Evolutionary conservation across 2,888 invertebrate species (phyloP).

Genomic region (Folsomia candida): DNA sequence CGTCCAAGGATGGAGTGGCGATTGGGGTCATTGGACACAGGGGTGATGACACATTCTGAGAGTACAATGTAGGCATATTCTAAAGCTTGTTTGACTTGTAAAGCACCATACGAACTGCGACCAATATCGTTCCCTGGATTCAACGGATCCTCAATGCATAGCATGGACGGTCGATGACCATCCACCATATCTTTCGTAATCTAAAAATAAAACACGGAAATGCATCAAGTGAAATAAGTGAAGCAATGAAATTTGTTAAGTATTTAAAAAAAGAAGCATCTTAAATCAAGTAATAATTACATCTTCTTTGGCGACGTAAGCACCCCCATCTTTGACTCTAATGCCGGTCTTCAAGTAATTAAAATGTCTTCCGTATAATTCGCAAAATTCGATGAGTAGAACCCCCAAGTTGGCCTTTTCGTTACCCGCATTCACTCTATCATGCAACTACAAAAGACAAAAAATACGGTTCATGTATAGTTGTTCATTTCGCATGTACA

Average conservation of each 20-base stretch:
- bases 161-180: conserved; percentile 81
- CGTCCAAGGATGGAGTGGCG: conserved; percentile 75
- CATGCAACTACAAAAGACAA: conserved; percentile 70
- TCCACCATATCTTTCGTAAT: conserved; percentile 83
- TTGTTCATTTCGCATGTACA: too few relatives aligned
- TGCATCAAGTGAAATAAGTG: too few relatives aligned
- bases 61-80: conserved; percentile 90
- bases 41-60: conserved; percentile 68
- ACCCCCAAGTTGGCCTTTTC: conserved; percentile 80
- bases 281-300: too few relatives aligned
- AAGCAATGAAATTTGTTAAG: too few relatives aligned
- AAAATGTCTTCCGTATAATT: conserved; percentile 93
- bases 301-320: conserved; percentile 93
- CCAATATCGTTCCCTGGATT: conserved; percentile 96
- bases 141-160: conserved; percentile 97
- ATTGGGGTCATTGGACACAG: conserved; percentile 58
- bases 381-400: conserved; percentile 92
- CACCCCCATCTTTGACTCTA: conserved; percentile 86
- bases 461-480: too few relatives aligned
- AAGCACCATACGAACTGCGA: conserved; percentile 84
- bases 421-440: conserved; percentile 69
- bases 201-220: too few relatives aligned
- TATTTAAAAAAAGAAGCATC: too few relatives aligned
- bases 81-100: conserved; percentile 89
- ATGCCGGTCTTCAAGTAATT: conserved; percentile 94